phyloP scores from a whole-genome alignment of 2,888 invertebrate species.

The Nowickia ferox region DNA sequence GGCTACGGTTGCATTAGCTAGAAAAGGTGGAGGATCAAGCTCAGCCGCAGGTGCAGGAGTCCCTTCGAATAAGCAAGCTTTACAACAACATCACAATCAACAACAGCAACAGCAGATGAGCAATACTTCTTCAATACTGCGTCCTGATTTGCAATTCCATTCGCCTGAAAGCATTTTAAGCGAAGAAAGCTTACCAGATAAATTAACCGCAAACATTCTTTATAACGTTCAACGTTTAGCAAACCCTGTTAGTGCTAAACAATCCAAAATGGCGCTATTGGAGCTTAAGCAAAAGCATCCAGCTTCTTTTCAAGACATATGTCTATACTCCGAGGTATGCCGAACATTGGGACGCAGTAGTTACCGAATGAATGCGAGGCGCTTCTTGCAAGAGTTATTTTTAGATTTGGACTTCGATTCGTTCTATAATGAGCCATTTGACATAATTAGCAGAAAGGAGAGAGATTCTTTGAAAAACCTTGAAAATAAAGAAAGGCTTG shows the following conservation, averaged over 20 bases:
- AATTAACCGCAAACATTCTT: constrained; percentile 84
- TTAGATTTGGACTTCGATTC: constrained; percentile 91
- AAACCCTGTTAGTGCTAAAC: constrained; percentile 91
- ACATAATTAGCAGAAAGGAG: constrained; percentile 82
- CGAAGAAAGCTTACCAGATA: constrained; percentile 82
- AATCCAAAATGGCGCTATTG: constrained; percentile 92
- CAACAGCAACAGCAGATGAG: constrained; percentile 72
- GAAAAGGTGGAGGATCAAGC: constrained; percentile 59
- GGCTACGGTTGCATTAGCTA: constrained; percentile 73
- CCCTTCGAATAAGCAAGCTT: constrained; percentile 43
- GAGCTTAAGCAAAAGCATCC: constrained; percentile 89
- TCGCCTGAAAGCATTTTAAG: constrained; percentile 83
- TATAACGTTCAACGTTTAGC: constrained; percentile 89
- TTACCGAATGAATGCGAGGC: constrained; percentile 91
- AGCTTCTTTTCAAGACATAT: constrained; percentile 91
- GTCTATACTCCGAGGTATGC: constrained; percentile 96
- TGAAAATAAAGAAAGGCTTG: constrained; percentile 48
- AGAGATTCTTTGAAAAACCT: constrained; percentile 73
- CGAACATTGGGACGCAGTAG: constrained; percentile 90
- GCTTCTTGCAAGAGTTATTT: constrained; percentile 97
- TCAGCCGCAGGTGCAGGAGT: background rate
- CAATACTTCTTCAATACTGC: constrained; percentile 77
- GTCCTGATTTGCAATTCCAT: constrained; percentile 81
- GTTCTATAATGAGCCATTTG: constrained; percentile 84
- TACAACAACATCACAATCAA: constrained; percentile 64